These are phyloP conservation scores for Elanoides forficatus DNA, from an alignment of 2,113 vertebrate species.

Conservation along the genomic window DNA sequence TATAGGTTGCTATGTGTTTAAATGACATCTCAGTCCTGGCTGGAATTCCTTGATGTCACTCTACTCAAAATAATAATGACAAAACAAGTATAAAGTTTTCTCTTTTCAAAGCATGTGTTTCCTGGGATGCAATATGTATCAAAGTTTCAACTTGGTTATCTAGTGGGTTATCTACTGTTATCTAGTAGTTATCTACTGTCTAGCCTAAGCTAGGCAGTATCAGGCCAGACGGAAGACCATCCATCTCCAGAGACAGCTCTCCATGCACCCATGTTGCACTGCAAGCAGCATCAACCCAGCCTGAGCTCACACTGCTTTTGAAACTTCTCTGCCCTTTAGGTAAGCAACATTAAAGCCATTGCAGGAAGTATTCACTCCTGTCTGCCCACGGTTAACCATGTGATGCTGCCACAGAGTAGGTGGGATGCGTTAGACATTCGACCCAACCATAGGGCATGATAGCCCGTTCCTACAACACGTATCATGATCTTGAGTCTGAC, in stretches of 20 bases:
- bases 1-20: not conserved
- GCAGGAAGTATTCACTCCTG: not conserved
- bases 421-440: not conserved
- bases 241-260: not conserved
- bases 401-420: not conserved
- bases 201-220: not conserved
- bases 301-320: not conserved
- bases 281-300: not conserved
- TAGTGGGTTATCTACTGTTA: not conserved
- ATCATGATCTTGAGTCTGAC: not conserved
- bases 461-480: not conserved
- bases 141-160: not conserved
- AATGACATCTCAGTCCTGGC: not conserved
- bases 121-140: not conserved
- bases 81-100: not conserved
- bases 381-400: not conserved
- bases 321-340: not conserved
- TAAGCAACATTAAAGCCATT: not conserved
- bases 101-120: not conserved
- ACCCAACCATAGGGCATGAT: not conserved
- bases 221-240: not conserved
- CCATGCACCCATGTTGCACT: not conserved
- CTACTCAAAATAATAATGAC: not conserved
- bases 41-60: not conserved
- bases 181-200: not conserved